Evolutionary conservation across 2,113 vertebrate species (phyloP), one percentile per base, ranked within the genome.

Genomic region (Prinia subflava): DNA sequence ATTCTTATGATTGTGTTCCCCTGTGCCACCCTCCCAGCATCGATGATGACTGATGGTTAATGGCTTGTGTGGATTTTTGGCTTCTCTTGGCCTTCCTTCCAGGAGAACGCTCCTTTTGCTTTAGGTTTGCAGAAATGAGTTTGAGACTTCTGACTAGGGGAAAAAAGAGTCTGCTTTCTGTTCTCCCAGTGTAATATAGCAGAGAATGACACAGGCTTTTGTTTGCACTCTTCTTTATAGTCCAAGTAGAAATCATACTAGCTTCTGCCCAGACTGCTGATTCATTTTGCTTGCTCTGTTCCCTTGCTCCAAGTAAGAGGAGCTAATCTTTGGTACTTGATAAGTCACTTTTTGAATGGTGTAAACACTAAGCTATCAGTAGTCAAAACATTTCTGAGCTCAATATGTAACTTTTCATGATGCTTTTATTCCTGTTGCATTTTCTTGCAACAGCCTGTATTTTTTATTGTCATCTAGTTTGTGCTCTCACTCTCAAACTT

Each of bases 31-130:
- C 6, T 91, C 23, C 44, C 33, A 35, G 49, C 37, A 44, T 5
- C 1, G 0, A 0, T 33, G 10, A n/a, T 37, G 50, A 15, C 31
- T 65, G 69, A 33, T 10, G 4, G 16, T 76, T 77, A 70, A 80
- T 64, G 64, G 15, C 8, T 55, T 52, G 13, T 65, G 27, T 89
- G 44, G 27, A 46, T 80, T 79, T 83, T 41, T 91, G 31, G 11
- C 33, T 87, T 87, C n/a, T 65, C 44, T 81, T 78, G 50, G 19
- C 56, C 31, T 81, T 73, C 33, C 31, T 74, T 77, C 31, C 22
- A 49, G 50, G 12, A 87, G 24, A 60, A 44, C 52, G 28, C 8
- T 69, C 8, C 27, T 62, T 92, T 78, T 31, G 46, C 37, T 87
- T 84, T 41, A 81, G 31, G 15, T 77, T 24, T 57, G 15, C 47